Conservation (phyloP, 2,888 invertebrate species). For the Timandra comae region DNA sequence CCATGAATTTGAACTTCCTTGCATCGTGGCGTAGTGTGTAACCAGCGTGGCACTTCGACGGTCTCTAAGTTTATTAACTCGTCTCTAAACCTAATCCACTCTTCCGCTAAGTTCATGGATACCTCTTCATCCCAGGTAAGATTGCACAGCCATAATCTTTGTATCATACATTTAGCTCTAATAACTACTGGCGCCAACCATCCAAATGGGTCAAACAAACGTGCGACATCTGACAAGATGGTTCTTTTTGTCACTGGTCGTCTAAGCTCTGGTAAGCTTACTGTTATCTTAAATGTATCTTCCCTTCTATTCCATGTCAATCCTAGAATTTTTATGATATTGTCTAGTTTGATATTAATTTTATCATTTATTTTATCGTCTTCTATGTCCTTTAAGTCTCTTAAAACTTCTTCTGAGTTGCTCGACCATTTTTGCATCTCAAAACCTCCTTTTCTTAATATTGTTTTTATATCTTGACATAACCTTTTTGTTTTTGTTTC, state of each 20-base stretch:
- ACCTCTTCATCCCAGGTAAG: constrained; percentile 22
- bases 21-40: background rate
- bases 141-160: constrained; percentile 21
- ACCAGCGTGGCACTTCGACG: constrained; percentile 4
- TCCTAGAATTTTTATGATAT: constrained; percentile 23
- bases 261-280: constrained; percentile 7
- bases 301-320: constrained; percentile 15
- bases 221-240: constrained; percentile 24
- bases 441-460: constrained; percentile 28
- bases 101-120: constrained; percentile 2
- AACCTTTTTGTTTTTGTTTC: constrained; percentile 15
- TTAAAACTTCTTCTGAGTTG: constrained; percentile 5
- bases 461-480: constrained; percentile 13
- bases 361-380: no score
- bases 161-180: constrained; percentile 17
- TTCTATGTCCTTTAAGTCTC: constrained; percentile 2
- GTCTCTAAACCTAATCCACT: constrained; percentile 16
- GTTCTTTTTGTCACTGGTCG: constrained; percentile 24
- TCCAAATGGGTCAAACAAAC: constrained; percentile 19
- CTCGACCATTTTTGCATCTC: constrained; percentile 24
- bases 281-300: constrained; percentile 18
- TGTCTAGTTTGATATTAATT: no score
- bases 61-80: constrained; percentile 4
- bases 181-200: constrained; percentile 19
- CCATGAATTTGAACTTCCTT: constrained; percentile 3